Evolutionary conservation across 2,888 invertebrate species (phyloP).

Genomic region (Thereva unica): DNA sequence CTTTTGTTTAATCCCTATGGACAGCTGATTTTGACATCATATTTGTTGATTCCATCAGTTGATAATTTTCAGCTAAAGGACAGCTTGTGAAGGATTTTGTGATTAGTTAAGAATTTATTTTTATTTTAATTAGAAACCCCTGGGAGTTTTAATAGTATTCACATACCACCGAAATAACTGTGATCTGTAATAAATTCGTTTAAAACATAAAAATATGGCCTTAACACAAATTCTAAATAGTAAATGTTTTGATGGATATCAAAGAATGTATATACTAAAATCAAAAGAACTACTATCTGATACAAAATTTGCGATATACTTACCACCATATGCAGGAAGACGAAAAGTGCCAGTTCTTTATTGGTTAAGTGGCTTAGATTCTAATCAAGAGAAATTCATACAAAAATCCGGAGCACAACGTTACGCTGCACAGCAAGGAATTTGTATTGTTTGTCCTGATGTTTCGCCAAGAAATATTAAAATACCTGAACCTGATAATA

Average conservation of each 20-base stretch:
- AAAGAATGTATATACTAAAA: no score
- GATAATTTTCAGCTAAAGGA: no score
- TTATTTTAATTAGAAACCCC: no score
- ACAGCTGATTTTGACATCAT: no score
- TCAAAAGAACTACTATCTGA: conserved; percentile 73
- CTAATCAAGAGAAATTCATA: conserved; percentile 94
- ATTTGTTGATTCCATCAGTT: no score
- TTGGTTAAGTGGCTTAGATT: conserved; percentile 90
- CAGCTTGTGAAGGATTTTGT: no score
- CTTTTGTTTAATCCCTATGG: no score
- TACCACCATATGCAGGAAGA: conserved; percentile 67
- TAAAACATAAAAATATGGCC: conserved; percentile 60
- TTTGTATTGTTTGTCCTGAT: conserved; percentile 92
- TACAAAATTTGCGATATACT: conserved; percentile 91
- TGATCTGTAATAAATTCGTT: conserved; percentile 54
- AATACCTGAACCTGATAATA: conserved; percentile 89
- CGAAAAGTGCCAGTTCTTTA: conserved; percentile 78
- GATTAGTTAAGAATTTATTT: no score
- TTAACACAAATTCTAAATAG: no score
- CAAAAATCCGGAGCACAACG: conserved; percentile 94
- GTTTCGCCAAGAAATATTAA: conserved; percentile 92
- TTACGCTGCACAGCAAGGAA: conserved; percentile 81
- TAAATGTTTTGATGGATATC: no score
- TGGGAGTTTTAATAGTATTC: no score
- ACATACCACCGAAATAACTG: no score